A percentile compares a stretch with the other conserved stretches of the same genome.
These are phyloP conservation scores for Drosophila setosimentum DNA, from an alignment of 2,888 invertebrate genomes.

Conservation along the genomic window DNA sequence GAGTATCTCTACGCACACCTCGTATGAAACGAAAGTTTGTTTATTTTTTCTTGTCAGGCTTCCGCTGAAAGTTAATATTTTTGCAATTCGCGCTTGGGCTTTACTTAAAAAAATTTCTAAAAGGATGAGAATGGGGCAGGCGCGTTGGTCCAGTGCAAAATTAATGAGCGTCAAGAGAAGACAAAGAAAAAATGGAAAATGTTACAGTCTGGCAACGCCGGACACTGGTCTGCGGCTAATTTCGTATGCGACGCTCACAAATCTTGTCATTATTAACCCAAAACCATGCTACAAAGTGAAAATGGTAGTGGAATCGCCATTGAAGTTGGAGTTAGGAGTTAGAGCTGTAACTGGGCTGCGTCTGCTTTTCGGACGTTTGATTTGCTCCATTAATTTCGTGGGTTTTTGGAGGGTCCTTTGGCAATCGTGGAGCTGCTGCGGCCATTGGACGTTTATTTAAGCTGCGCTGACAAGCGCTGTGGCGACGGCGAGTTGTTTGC, in stretches of 20 bases:
- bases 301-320: slow-evolving; percentile 11
- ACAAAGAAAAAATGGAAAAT: neutral
- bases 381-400: slow-evolving; percentile 77
- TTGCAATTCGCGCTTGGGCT: slow-evolving; percentile 53
- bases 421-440: neutral
- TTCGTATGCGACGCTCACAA: slow-evolving; percentile 76
- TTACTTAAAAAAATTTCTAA: slow-evolving; percentile 63
- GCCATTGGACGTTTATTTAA: slow-evolving; percentile 43
- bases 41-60: slow-evolving; percentile 3
- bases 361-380: slow-evolving; percentile 69
- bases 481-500: slow-evolving; percentile 39
- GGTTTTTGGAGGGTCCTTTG: slow-evolving; percentile 21
- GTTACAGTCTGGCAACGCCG: slow-evolving; percentile 41
- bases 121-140: slow-evolving; percentile 11
- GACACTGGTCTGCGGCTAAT: slow-evolving; percentile 53
- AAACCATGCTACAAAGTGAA: slow-evolving; percentile 10
- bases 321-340: slow-evolving; percentile 2
- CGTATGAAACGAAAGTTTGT: too few species aligned
- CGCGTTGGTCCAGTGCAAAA: slow-evolving; percentile 33
- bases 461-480: slow-evolving; percentile 65
- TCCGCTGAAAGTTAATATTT: slow-evolving; percentile 66
- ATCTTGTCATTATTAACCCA: slow-evolving; percentile 77
- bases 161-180: slow-evolving; percentile 42
- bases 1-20: neutral
- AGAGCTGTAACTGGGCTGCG: slow-evolving; percentile 17